Conservation (phyloP, 1,140 invertebrate genomes). For the Zaprionus tsacasi region DNA sequence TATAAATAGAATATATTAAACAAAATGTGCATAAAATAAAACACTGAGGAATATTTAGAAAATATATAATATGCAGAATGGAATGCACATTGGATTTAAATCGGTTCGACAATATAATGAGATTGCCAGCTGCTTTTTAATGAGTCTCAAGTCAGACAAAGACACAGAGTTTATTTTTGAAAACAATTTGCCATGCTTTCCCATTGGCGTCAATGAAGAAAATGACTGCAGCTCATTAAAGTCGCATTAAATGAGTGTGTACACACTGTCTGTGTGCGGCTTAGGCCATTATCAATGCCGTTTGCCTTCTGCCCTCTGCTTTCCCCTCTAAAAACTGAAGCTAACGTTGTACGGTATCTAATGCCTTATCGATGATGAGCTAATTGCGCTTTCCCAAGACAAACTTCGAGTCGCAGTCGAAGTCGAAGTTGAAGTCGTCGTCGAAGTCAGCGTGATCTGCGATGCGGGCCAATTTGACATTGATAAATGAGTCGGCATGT, state of each 20-base stretch:
- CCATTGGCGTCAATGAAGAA: slow-evolving; percentile 13
- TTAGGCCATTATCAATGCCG: slow-evolving; percentile 24
- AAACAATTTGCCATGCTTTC: slow-evolving; percentile 44
- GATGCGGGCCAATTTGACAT: slow-evolving; percentile 57
- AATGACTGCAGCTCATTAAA: slow-evolving; percentile 52
- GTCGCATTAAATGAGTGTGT: slow-evolving; percentile 43
- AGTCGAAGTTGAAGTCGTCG: not conserved
- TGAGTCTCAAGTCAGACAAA: not conserved
- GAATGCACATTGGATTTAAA: not conserved
- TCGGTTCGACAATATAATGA: not conserved
- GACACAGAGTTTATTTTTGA: not conserved
- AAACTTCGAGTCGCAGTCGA: slow-evolving; percentile 5
- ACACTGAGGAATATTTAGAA: slow-evolving; percentile 33
- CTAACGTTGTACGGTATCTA: slow-evolving; percentile 10
- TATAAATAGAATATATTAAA: not conserved
- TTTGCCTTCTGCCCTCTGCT: slow-evolving; percentile 26
- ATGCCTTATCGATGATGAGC: slow-evolving; percentile 32
- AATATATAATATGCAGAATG: not conserved
- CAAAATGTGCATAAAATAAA: slow-evolving; percentile 41
- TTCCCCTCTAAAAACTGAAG: slow-evolving; percentile 21
- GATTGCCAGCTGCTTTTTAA: slow-evolving; percentile 21
- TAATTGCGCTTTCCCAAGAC: slow-evolving; percentile 35
- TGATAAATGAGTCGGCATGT: slow-evolving; percentile 59
- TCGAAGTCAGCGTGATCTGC: not conserved
- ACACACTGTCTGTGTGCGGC: not conserved